Conservation (phyloP, 2,888 invertebrate species). For the Drosophila rubida region DNA sequence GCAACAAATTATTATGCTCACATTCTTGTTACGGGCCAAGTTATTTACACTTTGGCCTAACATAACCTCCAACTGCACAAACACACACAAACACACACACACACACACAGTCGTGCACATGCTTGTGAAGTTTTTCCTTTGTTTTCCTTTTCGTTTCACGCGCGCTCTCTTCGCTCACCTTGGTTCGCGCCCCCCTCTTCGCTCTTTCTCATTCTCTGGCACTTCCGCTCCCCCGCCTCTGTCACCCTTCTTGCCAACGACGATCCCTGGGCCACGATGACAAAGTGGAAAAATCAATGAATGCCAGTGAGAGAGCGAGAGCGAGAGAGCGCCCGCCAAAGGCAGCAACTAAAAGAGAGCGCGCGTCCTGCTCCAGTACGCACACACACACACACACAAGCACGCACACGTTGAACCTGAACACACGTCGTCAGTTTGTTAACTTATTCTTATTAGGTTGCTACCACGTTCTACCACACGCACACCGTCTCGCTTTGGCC, state of each 20-base stretch:
- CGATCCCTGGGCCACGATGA: conserved; percentile 17
- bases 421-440: conserved; percentile 77
- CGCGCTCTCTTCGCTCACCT: conserved; percentile 41
- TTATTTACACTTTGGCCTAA: conserved; percentile 51
- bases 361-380: conserved; percentile 50
- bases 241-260: background rate
- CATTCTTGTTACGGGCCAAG: conserved; percentile 15
- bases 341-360: conserved; percentile 20
- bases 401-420: conserved; percentile 31
- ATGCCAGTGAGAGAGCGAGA: conserved; percentile 56
- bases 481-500: conserved; percentile 26
- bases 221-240: background rate
- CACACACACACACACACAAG: conserved; percentile 5
- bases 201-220: background rate
- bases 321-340: conserved; percentile 21
- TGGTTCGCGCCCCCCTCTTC: conserved; percentile 20
- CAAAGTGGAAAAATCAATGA: conserved; percentile 82
- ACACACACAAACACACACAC: conserved; percentile 43
- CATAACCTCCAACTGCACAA: conserved; percentile 49
- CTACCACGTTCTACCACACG: conserved; percentile 66
- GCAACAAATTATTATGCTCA: conserved; percentile 8
- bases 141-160: conserved; percentile 46
- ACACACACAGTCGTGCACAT: conserved; percentile 9
- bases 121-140: conserved; percentile 54
- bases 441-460: conserved; percentile 67